These are phyloP conservation scores for Agapetus fuscipes DNA, from an alignment of 2,888 invertebrate genomes.

Conservation along the genomic window DNA sequence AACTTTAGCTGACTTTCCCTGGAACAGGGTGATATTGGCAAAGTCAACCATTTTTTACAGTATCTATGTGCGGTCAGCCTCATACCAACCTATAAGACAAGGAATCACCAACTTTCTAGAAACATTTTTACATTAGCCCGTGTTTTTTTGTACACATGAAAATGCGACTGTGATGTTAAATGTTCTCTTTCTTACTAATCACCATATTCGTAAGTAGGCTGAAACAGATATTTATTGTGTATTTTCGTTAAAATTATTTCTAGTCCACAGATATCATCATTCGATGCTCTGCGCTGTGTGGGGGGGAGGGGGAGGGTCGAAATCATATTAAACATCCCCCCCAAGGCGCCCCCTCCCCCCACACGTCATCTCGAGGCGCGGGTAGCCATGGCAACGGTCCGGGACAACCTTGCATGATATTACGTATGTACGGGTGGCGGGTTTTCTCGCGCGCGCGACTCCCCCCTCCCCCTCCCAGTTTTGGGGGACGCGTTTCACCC, in stretches of 20 bases:
- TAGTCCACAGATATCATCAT: too few relatives aligned
- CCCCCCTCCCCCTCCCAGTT: slow-evolving; percentile 27
- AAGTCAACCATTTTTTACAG: too few relatives aligned
- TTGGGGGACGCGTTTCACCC: slow-evolving; percentile 21
- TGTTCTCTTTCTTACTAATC: too few relatives aligned
- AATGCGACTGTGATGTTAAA: too few relatives aligned
- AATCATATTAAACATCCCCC: slow-evolving; percentile 31
- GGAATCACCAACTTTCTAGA: too few relatives aligned
- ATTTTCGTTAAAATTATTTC: background rate
- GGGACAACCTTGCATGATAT: slow-evolving; percentile 38
- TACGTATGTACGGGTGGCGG: slow-evolving; percentile 43
- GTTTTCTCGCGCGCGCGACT: slow-evolving; percentile 34
- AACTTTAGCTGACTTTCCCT: too few relatives aligned
- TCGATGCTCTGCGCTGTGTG: slow-evolving; percentile 10
- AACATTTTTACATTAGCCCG: too few relatives aligned
- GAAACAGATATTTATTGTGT: background rate
- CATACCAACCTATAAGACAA: too few relatives aligned
- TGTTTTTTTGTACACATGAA: too few relatives aligned
- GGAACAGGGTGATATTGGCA: too few relatives aligned
- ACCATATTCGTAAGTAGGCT: too few relatives aligned
- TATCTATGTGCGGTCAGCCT: too few relatives aligned
- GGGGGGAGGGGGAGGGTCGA: slow-evolving; percentile 26
- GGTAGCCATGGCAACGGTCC: slow-evolving; percentile 58
- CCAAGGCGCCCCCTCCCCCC: slow-evolving; percentile 16
- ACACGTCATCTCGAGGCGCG: slow-evolving; percentile 27